Base-by-base conservation (phyloP, 2,888 invertebrate species). In the Aromia moschata region DNA sequence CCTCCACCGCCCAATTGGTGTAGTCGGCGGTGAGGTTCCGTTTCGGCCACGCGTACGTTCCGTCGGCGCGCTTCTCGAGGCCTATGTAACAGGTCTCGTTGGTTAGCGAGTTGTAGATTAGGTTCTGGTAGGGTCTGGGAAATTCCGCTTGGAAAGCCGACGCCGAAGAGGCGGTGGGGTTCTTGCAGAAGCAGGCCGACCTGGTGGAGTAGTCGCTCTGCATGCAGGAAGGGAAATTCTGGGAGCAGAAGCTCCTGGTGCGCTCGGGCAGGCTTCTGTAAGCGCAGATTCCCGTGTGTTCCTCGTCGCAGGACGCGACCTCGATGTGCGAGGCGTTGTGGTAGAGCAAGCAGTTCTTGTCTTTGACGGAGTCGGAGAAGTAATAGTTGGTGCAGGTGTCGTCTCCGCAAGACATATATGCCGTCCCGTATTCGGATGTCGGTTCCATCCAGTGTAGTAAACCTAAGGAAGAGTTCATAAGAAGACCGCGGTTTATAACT, bases 151-250 rank as follows among this genome's bases (percentile, higher is more conserved):
- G 56, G n/a, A 30, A 2, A 16, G 1, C 7, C n/a, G 49, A 18
- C 7, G 37, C 31, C 5, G 25, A 4, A 2, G 17, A 9, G 2
- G 45, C 38, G 12, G 55, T 11, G 31, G 33, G 40, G 38, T 58
- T 57, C 16, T 58, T 7, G 53, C 75, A 75, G 54, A 74, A 71
- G 65, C 75, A 75, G 2, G 55, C 58, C 1, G 72, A 69, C 3
- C 54, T 57, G 4, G 65, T 44, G n/a, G 58, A 52, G 46, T 70
- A 75, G 38, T 64, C 63, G 17, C 70, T 70, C 45, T 70, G 72
- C 33, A 62, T 58, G 36, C 70, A 70, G 2, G 38, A 5, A 5
- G 55, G 33, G 15, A 63, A 51, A 3, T 31, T 44, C 56, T 70
- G 69, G 1, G 61, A 47, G 40, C 71, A 75, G 18, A 61, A 67